phyloP scores from a whole-genome alignment of 2,888 invertebrate species.

The Zhuqinia jingwanae region DNA sequence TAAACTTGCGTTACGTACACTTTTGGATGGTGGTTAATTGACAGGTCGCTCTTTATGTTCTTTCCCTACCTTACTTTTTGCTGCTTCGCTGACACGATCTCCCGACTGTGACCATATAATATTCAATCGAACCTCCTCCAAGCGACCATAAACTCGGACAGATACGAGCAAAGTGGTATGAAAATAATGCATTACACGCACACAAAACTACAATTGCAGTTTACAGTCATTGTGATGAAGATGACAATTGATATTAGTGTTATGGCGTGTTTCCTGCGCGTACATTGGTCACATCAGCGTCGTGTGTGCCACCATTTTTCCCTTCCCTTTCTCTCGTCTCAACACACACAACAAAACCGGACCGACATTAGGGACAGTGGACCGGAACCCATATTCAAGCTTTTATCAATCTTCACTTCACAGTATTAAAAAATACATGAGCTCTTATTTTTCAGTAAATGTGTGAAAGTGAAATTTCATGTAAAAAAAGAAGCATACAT shows the following conservation, averaged over 20 bases:
- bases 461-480: neutral
- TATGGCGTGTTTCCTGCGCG: neutral
- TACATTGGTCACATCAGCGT: neutral
- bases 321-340: neutral
- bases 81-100: neutral
- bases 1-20: slow-evolving; percentile 21
- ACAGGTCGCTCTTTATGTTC: neutral
- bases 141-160: neutral
- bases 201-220: neutral
- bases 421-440: neutral
- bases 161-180: neutral
- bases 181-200: slow-evolving; percentile 3
- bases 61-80: neutral
- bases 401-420: slow-evolving; percentile 21
- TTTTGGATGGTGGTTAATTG: slow-evolving; percentile 29
- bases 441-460: no score
- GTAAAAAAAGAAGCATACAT: slow-evolving; percentile 8
- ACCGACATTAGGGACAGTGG: neutral
- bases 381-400: slow-evolving; percentile 14
- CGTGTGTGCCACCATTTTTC: neutral
- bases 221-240: neutral
- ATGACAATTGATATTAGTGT: slow-evolving; percentile 18
- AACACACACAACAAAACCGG: neutral
- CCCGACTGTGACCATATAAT: no score
- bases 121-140: no score